Conservation (phyloP, 2,888 invertebrate genomes). For the Nomada fucata region DNA sequence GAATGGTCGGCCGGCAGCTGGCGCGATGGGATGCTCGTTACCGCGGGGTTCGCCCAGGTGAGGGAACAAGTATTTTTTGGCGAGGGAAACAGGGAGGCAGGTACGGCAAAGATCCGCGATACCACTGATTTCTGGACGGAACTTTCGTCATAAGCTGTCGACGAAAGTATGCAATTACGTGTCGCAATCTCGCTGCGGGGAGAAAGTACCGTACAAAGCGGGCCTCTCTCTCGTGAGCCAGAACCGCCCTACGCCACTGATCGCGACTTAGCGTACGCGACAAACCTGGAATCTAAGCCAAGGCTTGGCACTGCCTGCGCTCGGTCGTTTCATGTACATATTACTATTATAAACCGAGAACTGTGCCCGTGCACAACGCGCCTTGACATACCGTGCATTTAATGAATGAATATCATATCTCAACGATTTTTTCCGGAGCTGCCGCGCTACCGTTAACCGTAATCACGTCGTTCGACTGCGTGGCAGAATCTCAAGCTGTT, state of each 20-base stretch:
- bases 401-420: constrained; percentile 54
- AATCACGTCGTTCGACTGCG: no score
- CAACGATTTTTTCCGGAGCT: constrained; percentile 16
- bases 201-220: constrained; percentile 46
- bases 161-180: constrained; percentile 59
- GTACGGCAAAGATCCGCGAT: not conserved
- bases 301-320: constrained; percentile 68
- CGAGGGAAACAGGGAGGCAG: not conserved
- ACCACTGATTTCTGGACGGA: constrained; percentile 35
- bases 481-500: no score
- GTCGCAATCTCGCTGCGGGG: constrained; percentile 45
- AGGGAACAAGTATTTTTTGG: not conserved
- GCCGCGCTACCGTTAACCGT: not conserved
- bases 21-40: not conserved
- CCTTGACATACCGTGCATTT: constrained; percentile 18
- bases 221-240: not conserved
- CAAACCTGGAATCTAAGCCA: constrained; percentile 77
- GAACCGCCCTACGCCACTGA: constrained; percentile 56
- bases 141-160: constrained; percentile 48
- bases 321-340: constrained; percentile 26
- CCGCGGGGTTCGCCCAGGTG: no score
- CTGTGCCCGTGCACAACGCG: constrained; percentile 11
- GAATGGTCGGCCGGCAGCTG: not conserved
- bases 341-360: constrained; percentile 17
- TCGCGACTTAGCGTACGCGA: constrained; percentile 63